phyloP scores from a whole-genome alignment of 2,888 invertebrate species.

The Polydrusus tereticollis region DNA sequence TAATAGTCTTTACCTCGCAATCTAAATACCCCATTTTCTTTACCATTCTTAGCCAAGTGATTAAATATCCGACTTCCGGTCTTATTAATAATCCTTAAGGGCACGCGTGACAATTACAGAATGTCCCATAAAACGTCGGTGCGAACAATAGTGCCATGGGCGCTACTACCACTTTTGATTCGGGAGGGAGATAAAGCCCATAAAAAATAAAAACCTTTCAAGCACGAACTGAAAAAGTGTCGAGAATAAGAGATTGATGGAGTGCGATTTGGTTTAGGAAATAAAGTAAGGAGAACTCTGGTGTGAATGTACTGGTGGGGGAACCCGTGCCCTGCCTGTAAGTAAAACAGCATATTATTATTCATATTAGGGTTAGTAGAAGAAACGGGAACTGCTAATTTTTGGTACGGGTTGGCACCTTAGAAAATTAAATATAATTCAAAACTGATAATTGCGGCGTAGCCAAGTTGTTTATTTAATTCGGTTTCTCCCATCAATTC shows the following conservation, averaged over 20 bases:
- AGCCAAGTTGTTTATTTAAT: too few relatives aligned
- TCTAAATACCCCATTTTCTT: conserved; percentile 10
- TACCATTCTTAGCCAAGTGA: conserved; percentile 2
- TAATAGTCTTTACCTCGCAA: neutral
- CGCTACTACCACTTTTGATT: conserved; percentile 6
- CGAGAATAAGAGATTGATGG: conserved; percentile 30
- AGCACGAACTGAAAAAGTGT: conserved; percentile 34
- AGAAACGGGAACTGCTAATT: too few relatives aligned
- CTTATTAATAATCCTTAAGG: conserved; percentile 26
- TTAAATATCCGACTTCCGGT: conserved; percentile 23
- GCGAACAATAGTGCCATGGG: conserved; percentile 31
- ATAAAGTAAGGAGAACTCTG: neutral
- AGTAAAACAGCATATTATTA: too few relatives aligned
- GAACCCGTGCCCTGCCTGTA: too few relatives aligned
- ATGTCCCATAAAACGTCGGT: conserved; percentile 28
- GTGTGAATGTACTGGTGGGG: neutral
- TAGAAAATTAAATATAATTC: too few relatives aligned
- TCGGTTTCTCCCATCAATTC: too few relatives aligned
- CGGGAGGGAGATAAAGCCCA: conserved; percentile 16
- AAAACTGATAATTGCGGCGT: too few relatives aligned
- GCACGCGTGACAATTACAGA: conserved; percentile 38
- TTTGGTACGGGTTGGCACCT: too few relatives aligned
- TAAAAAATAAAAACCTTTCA: conserved; percentile 29
- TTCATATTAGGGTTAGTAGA: too few relatives aligned
- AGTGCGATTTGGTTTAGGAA: conserved; percentile 22